Evolutionary conservation across 2,888 invertebrate genomes (phyloP).

Genomic region (Cosmia pyralina): DNA sequence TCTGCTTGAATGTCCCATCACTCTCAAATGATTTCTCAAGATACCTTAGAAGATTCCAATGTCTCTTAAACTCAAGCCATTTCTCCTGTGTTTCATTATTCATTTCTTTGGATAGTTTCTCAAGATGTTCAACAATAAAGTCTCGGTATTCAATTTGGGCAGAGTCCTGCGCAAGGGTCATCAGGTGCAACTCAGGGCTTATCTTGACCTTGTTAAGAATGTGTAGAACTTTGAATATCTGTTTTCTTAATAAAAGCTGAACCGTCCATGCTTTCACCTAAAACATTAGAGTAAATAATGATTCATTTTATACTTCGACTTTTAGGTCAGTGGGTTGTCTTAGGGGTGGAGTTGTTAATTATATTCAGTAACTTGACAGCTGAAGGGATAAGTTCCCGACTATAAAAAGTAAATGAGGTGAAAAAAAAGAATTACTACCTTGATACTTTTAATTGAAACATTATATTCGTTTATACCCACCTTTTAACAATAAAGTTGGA

Average conservation of each 20-base stretch:
- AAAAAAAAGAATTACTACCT: too few species aligned
- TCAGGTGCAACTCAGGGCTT: conserved; percentile 90
- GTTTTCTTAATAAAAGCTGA: conserved; percentile 91
- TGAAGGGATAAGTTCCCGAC: too few species aligned
- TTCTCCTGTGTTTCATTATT: conserved; percentile 74
- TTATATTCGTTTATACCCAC: too few species aligned
- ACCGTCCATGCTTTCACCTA: conserved; percentile 92
- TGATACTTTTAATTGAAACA: too few species aligned
- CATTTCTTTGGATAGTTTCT: conserved; percentile 86
- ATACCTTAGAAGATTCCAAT: conserved; percentile 85
- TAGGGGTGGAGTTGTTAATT: too few species aligned
- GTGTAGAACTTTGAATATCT: conserved; percentile 92
- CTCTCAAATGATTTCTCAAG: conserved; percentile 87
- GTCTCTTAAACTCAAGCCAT: conserved; percentile 82
- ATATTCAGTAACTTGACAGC: too few species aligned
- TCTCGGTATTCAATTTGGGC: conserved; percentile 91
- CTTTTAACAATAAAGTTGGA: too few species aligned
- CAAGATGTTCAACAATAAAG: conserved; percentile 92
- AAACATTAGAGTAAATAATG: conserved; percentile 42
- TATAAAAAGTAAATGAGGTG: too few species aligned
- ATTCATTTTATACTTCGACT: background rate
- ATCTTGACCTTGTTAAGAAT: conserved; percentile 91
- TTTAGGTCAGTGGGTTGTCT: too few species aligned
- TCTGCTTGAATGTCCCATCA: conserved; percentile 87
- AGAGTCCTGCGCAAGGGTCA: conserved; percentile 90